Base-by-base conservation (phyloP, 1,140 invertebrate genomes). In the Heterodera carotae region DNA sequence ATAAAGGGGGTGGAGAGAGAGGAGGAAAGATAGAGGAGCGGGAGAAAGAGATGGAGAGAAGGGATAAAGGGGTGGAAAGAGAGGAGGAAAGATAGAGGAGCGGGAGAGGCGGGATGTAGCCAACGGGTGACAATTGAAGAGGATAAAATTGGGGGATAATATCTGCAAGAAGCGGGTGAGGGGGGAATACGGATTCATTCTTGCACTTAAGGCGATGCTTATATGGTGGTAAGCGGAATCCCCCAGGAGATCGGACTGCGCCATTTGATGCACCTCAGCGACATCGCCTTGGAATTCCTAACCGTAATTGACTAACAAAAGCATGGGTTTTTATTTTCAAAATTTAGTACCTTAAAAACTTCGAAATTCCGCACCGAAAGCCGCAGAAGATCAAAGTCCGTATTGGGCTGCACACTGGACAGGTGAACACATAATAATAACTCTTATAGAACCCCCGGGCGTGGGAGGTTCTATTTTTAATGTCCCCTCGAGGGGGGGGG, bases 331-430 rank as follows among this genome's bases (percentile, higher is more conserved):
- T 18, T 53, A 22, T 59, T 64, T 75, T 73, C 18, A 22, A 53
- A 8, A n/a, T 82, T 76, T 79, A 86, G 79, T 88, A 75, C 71
- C 74, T 86, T 10, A 80, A 69, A 27, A 68, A 56, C 48, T 88
- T 78, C 59, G 76, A 86, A 64, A 81, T 86, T 59, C 85, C 85
- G 25, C 85, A 86, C 64, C 75, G 79, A 53, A 80, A 78, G 67
- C 69, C 48, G 12, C 77, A 84, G 18, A 69, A 79, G 60, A 84
- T 85, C 36, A 94, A 68, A 95, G 95, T 88, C 95, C 94, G 88
- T 90, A 43, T 84, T 18, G 96, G 18, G 84, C 87, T 83, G 82
- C 88, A 71, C 66, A 83, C 80, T 79, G 88, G 88, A 18, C 75
- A 83, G 10, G 88, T 75, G 25, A 53, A 4, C 12, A n/a, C n/a